These are phyloP conservation scores for Cepaea hortensis DNA, from an alignment of 2,888 invertebrate genomes.

Conservation along the genomic window DNA sequence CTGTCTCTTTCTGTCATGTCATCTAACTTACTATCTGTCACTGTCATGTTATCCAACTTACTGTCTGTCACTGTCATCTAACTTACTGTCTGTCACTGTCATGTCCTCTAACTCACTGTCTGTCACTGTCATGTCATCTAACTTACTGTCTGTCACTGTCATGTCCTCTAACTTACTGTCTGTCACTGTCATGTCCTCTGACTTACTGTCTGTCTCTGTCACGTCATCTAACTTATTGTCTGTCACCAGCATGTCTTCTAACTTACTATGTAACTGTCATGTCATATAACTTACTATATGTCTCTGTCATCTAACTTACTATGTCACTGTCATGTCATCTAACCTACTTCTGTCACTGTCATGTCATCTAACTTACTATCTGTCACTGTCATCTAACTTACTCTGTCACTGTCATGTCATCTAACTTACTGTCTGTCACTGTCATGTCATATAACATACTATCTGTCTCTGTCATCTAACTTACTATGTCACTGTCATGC, in stretches of 20 bases:
- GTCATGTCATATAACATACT: background rate
- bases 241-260: background rate
- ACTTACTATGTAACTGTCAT: background rate
- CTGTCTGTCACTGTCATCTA: background rate
- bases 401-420: background rate
- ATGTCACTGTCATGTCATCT: background rate
- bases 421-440: background rate
- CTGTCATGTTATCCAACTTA: background rate
- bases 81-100: background rate
- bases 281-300: background rate
- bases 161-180: background rate
- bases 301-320: background rate
- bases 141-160: background rate
- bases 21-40: background rate
- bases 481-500: background rate
- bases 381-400: background rate
- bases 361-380: background rate
- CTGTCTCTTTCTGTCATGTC: too few relatives aligned
- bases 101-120: background rate
- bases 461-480: background rate
- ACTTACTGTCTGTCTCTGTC: background rate
- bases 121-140: background rate
- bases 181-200: background rate
- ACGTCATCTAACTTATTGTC: background rate
- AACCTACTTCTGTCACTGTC: background rate